Conservation (phyloP, 2,113 vertebrate species). For the Engystomops pustulosus region DNA sequence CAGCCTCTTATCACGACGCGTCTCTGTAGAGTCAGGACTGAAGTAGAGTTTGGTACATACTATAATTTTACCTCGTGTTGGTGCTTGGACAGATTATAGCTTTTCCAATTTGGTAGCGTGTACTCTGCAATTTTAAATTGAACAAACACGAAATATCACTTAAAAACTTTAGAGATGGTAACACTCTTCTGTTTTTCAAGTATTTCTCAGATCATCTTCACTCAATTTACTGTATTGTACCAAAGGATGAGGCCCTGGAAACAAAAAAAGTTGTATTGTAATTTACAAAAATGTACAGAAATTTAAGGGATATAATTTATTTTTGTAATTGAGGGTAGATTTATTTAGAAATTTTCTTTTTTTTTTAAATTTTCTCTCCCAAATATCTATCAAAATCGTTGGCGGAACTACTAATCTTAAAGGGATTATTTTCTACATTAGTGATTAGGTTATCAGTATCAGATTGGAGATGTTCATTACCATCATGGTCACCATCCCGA, state of each 20-base stretch:
- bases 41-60: neutral
- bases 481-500: too few relatives aligned
- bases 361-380: too few relatives aligned
- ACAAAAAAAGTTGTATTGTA: too few relatives aligned
- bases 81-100: slow-evolving; percentile 30
- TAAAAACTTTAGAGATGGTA: neutral
- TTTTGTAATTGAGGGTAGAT: too few relatives aligned
- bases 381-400: too few relatives aligned
- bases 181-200: neutral
- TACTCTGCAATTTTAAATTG: neutral
- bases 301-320: too few relatives aligned
- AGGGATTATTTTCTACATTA: too few relatives aligned
- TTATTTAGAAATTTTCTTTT: too few relatives aligned
- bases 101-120: slow-evolving; percentile 1
- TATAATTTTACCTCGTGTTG: neutral
- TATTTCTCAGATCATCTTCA: neutral
- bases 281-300: too few relatives aligned
- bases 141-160: slow-evolving; percentile 1
- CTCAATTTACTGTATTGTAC: neutral
- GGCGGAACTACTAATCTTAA: too few relatives aligned
- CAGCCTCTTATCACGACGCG: neutral
- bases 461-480: too few relatives aligned
- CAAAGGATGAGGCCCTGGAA: neutral
- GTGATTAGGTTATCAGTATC: too few relatives aligned
- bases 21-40: neutral